Evolutionary conservation across 2,113 vertebrate genomes (phyloP), one percentile per base, ranked within the genome.

Genomic region (Siphamia tubifer): DNA sequence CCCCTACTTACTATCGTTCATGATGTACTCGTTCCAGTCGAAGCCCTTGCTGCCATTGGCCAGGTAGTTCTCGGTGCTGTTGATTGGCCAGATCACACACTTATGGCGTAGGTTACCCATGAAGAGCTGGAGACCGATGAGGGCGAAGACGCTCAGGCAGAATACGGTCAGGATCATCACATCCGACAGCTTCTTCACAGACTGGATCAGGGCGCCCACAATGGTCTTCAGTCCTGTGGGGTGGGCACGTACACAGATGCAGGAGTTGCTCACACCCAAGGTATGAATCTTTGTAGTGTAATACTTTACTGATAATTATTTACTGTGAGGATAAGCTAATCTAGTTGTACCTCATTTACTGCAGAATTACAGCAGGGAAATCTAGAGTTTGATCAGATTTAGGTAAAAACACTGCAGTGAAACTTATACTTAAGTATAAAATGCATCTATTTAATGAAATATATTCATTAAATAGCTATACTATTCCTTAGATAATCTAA

Each of bases 131-230:
- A 99, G 92, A 47, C 96, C 98, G 0, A 99, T 99, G 72, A 99
- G 93, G 80, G 98, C 98, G 51, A 99, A 99, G 53, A 99, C 98
- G 44, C 98, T 99, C 89, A 99, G 92, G 68, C 98, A 99, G 89
- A 99, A 99, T 49, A 99, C 98, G 0, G 98, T 99, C 86, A 99
- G 86, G 91, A 99, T 99, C 98, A 99, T 98, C 86, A 99, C 98
- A 13, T 99, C 98, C 0, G 98, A 98, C 79, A 99, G 94, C 90
- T 99, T 99, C 95, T 99, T 99, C 93, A 99, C 98, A 1, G 98
- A 99, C 91, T 99, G 98, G 83, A 99, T 96, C 4, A 99, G 93
- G 89, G 98, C 98, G 0, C 97, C 98, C 77, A 99, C 98, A 15
- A 99, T 99, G 87, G 98, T 99, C 94, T 99, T 99, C 92, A 99